Base-by-base conservation (phyloP, 2,888 invertebrate species). In the Drosophila putrida region DNA sequence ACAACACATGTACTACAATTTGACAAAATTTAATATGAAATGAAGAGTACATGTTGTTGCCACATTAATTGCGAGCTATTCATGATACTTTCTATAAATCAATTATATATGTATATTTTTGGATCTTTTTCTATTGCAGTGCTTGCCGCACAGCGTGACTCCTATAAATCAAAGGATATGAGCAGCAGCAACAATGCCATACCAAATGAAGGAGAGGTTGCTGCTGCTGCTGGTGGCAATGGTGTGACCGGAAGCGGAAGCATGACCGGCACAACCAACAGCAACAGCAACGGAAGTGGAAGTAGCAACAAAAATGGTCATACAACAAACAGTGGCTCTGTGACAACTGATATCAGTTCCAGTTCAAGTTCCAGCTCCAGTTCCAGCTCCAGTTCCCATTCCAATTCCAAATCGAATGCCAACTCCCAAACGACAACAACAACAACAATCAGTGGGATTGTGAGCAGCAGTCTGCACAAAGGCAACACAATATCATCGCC, bases 121-220 rank as follows among this genome's bases (percentile, higher is more conserved):
- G 44, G 11, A 11, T 36, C 2, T 54, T 4, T 20, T 60, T 46
- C 4, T 35, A 60, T 78, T 84, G 20, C 76, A 92, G 92, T 88
- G 69, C 66, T 88, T 41, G 91, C 91, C 62, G 91, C 92, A 61
- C 92, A 92, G 81, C 90, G 92, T 51, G 92, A 92, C 69, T 88
- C 91, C 33, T 86, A 88, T 60, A 92, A 92, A 65, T 86, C 90
- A 58, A 92, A 92, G 80, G 91, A 92, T 75, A 71, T 89, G 57
- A 80, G 88, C 71, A 89, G 80, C 78, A 80, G 78, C 67, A 90
- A 90, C 71, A 90, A 90, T 83, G 89, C 86, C 62, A 82, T 91
- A 72, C 86, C 80, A 57, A 88, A 77, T 67, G 67, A 66, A 28
- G 73, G 67, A 47, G 78, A 73, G 78, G 78, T 59, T 6, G 68